Evolutionary conservation across 2,888 invertebrate species (phyloP).

Genomic region (Lymantria monacha): DNA sequence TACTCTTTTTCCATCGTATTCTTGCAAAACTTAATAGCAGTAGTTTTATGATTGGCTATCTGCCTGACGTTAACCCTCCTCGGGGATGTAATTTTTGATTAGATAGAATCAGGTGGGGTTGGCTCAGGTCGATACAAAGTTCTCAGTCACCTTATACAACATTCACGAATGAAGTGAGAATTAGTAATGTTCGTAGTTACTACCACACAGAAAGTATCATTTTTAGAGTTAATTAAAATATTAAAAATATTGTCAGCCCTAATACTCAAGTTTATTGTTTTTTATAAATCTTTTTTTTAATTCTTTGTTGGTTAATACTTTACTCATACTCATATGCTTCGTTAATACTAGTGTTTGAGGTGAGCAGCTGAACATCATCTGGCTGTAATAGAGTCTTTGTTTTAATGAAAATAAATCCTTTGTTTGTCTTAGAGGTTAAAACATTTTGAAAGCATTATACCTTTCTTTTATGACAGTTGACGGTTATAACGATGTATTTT

Average conservation of each 20-base stretch:
- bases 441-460: constrained; percentile 5
- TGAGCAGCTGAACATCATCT: constrained; percentile 10
- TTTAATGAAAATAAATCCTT: constrained; percentile 8
- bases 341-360: constrained; percentile 10
- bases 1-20: too few relatives aligned
- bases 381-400: constrained; percentile 5
- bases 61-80: too few relatives aligned
- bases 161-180: too few relatives aligned
- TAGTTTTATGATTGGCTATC: too few relatives aligned
- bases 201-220: too few relatives aligned
- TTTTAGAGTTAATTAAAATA: too few relatives aligned
- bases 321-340: constrained; percentile 7
- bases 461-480: not conserved
- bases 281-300: constrained; percentile 2
- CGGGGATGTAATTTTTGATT: too few relatives aligned
- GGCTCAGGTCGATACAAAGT: too few relatives aligned
- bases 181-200: too few relatives aligned
- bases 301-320: constrained; percentile 7
- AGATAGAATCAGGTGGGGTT: too few relatives aligned
- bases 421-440: not conserved
- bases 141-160: too few relatives aligned
- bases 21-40: too few relatives aligned
- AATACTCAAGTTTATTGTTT: not conserved
- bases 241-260: constrained; percentile 1
- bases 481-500: constrained; percentile 16